Evolutionary conservation across 2,888 invertebrate genomes (phyloP).

Genomic region (Lacanobia oleracea): DNA sequence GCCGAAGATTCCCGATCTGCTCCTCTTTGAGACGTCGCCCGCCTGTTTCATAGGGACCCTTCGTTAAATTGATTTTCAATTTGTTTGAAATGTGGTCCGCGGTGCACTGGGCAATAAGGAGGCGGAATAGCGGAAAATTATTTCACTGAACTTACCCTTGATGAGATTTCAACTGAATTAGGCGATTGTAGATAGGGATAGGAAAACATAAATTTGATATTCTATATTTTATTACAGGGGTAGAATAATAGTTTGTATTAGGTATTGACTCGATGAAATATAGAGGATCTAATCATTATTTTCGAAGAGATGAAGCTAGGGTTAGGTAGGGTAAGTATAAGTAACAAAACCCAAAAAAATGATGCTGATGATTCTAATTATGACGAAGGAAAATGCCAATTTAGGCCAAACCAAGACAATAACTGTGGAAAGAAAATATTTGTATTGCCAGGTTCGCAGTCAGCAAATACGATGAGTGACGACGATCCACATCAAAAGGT

Average conservation of each 20-base stretch:
- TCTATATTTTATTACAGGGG: conserved; percentile 57
- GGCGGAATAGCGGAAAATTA: conserved; percentile 88
- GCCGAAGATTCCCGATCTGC: conserved; percentile 56
- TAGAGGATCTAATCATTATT: background rate
- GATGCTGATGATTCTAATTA: background rate
- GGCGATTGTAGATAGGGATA: conserved; percentile 59
- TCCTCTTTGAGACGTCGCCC: conserved; percentile 72
- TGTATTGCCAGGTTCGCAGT: background rate
- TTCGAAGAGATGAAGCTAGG: too few relatives aligned
- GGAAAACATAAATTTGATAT: conserved; percentile 60
- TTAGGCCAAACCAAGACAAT: background rate
- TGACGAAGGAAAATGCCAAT: background rate
- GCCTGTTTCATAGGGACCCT: conserved; percentile 81
- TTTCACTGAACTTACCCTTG: conserved; percentile 81
- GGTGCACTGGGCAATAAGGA: conserved; percentile 85
- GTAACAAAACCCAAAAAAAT: background rate
- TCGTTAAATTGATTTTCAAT: conserved; percentile 90
- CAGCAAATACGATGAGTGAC: background rate
- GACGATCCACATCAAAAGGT: conserved; percentile 13
- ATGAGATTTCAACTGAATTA: conserved; percentile 84
- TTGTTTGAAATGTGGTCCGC: conserved; percentile 89
- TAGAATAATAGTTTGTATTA: conserved; percentile 16
- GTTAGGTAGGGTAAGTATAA: too few relatives aligned
- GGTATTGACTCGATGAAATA: conserved; percentile 19
- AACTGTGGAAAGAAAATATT: background rate